Base-by-base conservation (phyloP, 2,797 vertebrate species). In the Microctenopoma lineatum region DNA sequence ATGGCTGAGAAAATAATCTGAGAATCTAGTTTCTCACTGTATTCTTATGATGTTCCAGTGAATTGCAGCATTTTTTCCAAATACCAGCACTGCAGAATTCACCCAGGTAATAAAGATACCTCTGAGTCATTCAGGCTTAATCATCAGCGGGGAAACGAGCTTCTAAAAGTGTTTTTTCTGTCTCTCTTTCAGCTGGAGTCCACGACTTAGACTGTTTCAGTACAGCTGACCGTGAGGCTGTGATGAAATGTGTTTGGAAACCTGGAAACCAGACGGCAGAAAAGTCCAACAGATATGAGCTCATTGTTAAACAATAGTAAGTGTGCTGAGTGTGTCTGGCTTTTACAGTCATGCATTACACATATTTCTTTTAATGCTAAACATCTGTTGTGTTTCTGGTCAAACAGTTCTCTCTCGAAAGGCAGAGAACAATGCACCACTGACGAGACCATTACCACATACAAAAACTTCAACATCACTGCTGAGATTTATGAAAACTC, bases 181-280 rank as follows among this genome's bases (percentile, higher is more conserved):
- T 26, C n/a, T 38, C 11, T 66, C 29, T 86, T 81, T 57, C 77
- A 92, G 90, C 74, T 38, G 92, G 88, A 66, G 85, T 88, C 50
- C 62, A 7, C 13, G 62, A 80, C 63, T 84, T 94, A 15, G 66
- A 88, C 39, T 94, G 93, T 71, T 93, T 83, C 50, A 16, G 39
- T 15, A 67, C 71, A 72, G 0, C 4, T 11, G 1, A 0, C 0
- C 0, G 0, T 7, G 1, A 0, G 0, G 0, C 0, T 0, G 0
- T 0, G 1, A 32, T 0, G 0, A 13, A 0, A 0, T 90, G 93
- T 48, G 26, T 29, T 16, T 93, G 91, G 92, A 85, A 71, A 66
- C 59, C 85, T 36, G 85, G 81, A 67, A 58, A 16, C 0, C 6
- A 29, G 9, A 2, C 78, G 25, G 68, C 75, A 44, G 18, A 38